Evolutionary conservation across 2,797 vertebrate species (phyloP), one percentile per base, ranked within the genome.

Genomic region (Phalloptychus januarius): DNA sequence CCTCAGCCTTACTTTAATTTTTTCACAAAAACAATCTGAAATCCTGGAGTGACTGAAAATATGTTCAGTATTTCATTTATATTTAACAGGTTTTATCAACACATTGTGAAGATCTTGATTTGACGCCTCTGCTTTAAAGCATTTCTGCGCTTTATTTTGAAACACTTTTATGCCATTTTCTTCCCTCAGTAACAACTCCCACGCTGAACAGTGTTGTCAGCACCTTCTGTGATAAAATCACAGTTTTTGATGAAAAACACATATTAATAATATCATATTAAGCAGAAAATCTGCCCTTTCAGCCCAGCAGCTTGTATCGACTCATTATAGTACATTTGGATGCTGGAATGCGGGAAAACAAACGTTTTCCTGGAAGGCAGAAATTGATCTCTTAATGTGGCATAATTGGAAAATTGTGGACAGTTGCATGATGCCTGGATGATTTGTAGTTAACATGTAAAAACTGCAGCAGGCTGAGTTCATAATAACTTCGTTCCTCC

Each of bases 371-470:
- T 69, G 44, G 36, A 44, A 84, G 85, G 73, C 58, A 69, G 82
- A 72, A 88, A 82, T 84, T 0, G 18, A 90, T 90, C 85, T 71
- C 25, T 65, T 56, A 31, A 56, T 42, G 20, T 16, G 67, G 48
- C 78, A 33, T 76, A 52, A 79, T 67, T 71, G 50, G 48, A 75
- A 84, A 81, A 71, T 78, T 71, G 75, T 78, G 42, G 7, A 48
- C 18, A 33, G 33, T 33, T 50, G 31, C 16, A 74, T 48, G 42
- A 67, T 71, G 13, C 61, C 1, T 5, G 16, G 72, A 50, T 85
- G 86, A 85, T 89, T 89, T 88, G 83, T 85, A 85, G 78, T 28
- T 56, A 72, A 75, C 56, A 31, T 40, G 79, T 70, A 67, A 48
- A 78, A 74, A 18, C 48, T 38, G 46, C 46, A 77, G 38, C 71